Percentiles rank a stretch among this genome's conserved stretches.
Conservation (phyloP, 2,113 vertebrate species). For the Myrmophylax atrothorax region DNA sequence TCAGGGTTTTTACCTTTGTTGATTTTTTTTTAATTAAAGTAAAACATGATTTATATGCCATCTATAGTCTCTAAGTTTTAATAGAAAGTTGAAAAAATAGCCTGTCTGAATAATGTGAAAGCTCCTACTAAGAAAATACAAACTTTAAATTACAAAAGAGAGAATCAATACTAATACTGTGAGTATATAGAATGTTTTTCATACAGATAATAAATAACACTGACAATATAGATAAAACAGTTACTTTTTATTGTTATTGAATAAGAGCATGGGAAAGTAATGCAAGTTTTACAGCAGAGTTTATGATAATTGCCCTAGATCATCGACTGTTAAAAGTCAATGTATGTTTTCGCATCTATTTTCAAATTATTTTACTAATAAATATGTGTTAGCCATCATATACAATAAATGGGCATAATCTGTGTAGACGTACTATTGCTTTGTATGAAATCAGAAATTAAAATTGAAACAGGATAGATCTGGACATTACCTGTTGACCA, state of each 20-base stretch:
- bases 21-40: not conserved
- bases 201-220: not conserved
- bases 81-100: not conserved
- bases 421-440: not conserved
- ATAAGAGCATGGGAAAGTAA: not conserved
- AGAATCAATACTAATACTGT: not conserved
- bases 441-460: not conserved
- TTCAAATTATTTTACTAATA: not conserved
- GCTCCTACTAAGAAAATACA: not conserved
- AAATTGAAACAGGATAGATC: not conserved
- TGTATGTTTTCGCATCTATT: not conserved
- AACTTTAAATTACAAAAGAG: not conserved
- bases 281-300: not conserved
- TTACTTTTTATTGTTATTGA: not conserved
- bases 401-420: not conserved
- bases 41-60: not conserved
- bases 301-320: not conserved
- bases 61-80: not conserved
- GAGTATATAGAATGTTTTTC: not conserved
- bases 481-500: not conserved
- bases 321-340: not conserved
- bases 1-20: not conserved
- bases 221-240: not conserved
- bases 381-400: not conserved
- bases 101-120: not conserved